These are phyloP conservation scores for Leptopilina syphax DNA, from an alignment of 2,888 invertebrate species.

Conservation along the genomic window DNA sequence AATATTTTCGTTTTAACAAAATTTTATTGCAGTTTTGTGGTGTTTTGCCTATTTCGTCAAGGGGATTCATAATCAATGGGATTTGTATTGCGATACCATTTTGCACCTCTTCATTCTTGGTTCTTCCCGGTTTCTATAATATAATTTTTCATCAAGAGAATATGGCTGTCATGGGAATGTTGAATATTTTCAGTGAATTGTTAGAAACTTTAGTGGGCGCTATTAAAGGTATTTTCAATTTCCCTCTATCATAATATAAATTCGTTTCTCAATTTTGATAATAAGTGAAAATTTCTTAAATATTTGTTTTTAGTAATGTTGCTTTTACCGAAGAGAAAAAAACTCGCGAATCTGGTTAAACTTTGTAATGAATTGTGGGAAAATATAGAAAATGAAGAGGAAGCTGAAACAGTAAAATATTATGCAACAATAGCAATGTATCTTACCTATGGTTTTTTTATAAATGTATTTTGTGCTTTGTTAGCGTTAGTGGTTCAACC, in stretches of 20 bases:
- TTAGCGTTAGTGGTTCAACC: conserved; percentile 47
- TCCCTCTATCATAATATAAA: not conserved
- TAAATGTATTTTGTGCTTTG: conserved; percentile 53
- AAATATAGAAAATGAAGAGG: not conserved
- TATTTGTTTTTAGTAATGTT: not conserved
- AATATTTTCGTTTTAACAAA: conserved; percentile 8
- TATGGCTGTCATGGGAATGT: not conserved
- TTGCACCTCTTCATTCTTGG: not conserved
- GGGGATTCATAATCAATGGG: not conserved
- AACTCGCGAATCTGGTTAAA: not conserved
- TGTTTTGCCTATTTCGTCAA: not conserved
- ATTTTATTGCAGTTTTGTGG: conserved; percentile 1
- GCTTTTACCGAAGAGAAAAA: not conserved
- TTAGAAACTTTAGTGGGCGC: not conserved
- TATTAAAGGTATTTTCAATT: not conserved
- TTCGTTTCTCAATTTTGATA: no score
- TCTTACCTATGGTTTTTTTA: conserved; percentile 54
- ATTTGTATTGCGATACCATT: not conserved
- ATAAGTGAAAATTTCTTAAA: no score
- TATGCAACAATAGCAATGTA: conserved; percentile 3
- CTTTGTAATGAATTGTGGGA: not conserved
- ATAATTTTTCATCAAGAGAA: not conserved
- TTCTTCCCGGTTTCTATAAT: not conserved
- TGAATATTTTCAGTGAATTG: conserved; percentile 6
- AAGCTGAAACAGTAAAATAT: not conserved